Evolutionary conservation across 35 echinoderm and acorn worm species (phyloP).

Genomic region (Ophiothrix spiculata): DNA sequence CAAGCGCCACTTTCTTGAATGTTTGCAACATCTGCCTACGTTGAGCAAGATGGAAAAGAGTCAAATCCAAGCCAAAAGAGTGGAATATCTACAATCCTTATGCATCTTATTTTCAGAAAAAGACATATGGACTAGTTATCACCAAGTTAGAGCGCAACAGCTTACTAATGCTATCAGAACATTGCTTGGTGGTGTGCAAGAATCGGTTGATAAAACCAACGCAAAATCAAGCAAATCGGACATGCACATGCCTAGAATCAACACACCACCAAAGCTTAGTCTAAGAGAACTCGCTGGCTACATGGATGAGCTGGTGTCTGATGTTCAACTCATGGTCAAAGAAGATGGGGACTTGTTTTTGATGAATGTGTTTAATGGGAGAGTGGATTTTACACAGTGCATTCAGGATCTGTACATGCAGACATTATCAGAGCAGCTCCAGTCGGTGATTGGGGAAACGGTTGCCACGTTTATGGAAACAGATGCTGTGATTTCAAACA

Average conservation of each 20-base stretch:
- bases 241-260: neutral
- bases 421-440: neutral
- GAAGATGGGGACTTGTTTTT: slow-evolving; percentile 53
- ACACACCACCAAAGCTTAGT: neutral
- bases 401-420: slow-evolving; percentile 4
- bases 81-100: slow-evolving; percentile 72
- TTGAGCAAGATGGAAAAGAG: neutral
- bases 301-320: neutral
- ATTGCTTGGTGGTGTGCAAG: neutral
- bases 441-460: neutral
- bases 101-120: slow-evolving; percentile 75
- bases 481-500: neutral
- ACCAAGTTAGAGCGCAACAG: slow-evolving; percentile 59
- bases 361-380: neutral
- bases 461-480: neutral
- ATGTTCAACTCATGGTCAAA: slow-evolving; percentile 24
- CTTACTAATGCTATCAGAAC: slow-evolving; percentile 12
- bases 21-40: slow-evolving; percentile 30
- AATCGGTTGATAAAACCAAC: neutral
- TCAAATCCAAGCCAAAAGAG: slow-evolving; percentile 1
- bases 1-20: slow-evolving; percentile 60
- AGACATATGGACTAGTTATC: slow-evolving; percentile 81
- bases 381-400: neutral
- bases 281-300: neutral
- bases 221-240: neutral